Percentiles rank a stretch among this genome's conserved stretches.
phyloP scores from a whole-genome alignment of 2,888 invertebrate species.

The Microdon myrmicae region DNA sequence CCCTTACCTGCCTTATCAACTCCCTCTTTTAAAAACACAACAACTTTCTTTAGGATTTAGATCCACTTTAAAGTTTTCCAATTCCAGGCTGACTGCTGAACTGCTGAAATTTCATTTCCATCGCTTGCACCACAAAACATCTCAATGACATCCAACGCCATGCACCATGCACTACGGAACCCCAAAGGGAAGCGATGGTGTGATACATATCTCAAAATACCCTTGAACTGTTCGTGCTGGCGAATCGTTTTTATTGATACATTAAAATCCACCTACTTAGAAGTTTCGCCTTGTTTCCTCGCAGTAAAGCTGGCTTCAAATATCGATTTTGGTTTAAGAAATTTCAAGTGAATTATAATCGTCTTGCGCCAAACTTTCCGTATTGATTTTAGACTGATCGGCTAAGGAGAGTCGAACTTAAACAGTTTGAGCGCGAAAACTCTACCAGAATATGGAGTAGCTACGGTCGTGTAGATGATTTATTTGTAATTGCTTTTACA shows the following conservation, averaged over 20 bases:
- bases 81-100: constrained; percentile 42
- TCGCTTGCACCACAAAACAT: constrained; percentile 18
- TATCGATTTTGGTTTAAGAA: constrained; percentile 44
- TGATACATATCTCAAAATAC: no score
- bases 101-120: constrained; percentile 46
- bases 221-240: constrained; percentile 4
- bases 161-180: no score
- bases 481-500: no score
- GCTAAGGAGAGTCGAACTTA: constrained; percentile 12
- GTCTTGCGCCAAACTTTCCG: constrained; percentile 29
- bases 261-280: constrained; percentile 47
- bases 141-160: no score
- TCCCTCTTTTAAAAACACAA: no score
- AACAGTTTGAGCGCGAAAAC: no score
- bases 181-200: no score
- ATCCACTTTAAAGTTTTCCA: constrained; percentile 52
- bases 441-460: no score
- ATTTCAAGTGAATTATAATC: constrained; percentile 41
- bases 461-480: no score
- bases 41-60: no score
- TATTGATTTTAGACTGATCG: constrained; percentile 30
- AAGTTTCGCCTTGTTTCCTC: constrained; percentile 32
- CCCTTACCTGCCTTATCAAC: no score
- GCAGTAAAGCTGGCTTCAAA: constrained; percentile 1
- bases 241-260: constrained; percentile 28